Evolutionary conservation across 2,113 vertebrate species (phyloP).

Genomic region (Mola mola): DNA sequence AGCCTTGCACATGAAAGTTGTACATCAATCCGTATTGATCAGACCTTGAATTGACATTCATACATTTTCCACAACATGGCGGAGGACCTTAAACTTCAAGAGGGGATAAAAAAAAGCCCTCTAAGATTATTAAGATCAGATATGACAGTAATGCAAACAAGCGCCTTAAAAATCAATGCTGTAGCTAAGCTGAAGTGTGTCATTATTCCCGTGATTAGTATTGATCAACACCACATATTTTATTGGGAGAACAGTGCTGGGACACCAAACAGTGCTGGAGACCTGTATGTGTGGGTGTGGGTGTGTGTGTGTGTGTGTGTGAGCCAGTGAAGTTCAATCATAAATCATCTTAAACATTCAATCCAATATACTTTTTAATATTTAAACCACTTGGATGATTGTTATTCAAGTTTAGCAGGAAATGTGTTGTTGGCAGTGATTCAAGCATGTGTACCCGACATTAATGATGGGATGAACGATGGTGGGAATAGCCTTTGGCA

Average conservation of each 20-base stretch:
- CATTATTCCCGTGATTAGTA: constrained; percentile 84
- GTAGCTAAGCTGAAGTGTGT: constrained; percentile 72
- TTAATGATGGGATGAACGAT: no score
- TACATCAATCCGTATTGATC: constrained; percentile 56
- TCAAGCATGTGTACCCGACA: no score
- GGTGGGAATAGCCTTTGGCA: no score
- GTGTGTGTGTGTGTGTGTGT: constrained; percentile 2
- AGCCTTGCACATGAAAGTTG: constrained; percentile 48
- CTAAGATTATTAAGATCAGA: constrained; percentile 80
- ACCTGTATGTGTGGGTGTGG: constrained; percentile 18
- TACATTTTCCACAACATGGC: constrained; percentile 58
- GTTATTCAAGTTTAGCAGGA: no score
- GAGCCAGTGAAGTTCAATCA: no score
- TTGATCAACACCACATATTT: constrained; percentile 71
- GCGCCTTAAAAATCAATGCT: constrained; percentile 79
- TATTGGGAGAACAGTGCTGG: constrained; percentile 65
- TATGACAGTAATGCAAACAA: constrained; percentile 81
- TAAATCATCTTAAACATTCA: no score
- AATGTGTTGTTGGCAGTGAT: neutral
- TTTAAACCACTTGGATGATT: no score
- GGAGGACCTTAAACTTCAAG: constrained; percentile 71
- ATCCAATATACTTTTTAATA: no score
- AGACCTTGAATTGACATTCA: constrained; percentile 79
- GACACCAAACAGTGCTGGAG: constrained; percentile 46
- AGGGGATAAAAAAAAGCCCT: constrained; percentile 48